A percentile compares a stretch with the other conserved stretches of the same genome.
phyloP scores from a whole-genome alignment of 2,113 vertebrate species.

The Lampris incognitus region DNA sequence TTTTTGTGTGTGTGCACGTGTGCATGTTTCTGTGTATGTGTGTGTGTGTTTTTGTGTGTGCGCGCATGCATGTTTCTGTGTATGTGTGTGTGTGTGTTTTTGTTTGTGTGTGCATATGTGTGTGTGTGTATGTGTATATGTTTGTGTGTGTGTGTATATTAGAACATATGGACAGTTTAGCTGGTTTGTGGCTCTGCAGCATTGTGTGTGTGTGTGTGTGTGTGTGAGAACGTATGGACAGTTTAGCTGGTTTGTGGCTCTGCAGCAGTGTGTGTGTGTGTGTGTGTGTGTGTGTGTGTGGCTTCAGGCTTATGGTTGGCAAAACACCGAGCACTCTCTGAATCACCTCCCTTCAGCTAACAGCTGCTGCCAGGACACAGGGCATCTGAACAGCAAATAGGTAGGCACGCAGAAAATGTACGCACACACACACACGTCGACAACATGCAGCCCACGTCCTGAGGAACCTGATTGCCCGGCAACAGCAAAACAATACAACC shows the following conservation, averaged over 20 bases:
- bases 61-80: too few species aligned
- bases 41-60: background rate
- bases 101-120: too few species aligned
- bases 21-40: too few species aligned
- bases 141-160: too few species aligned
- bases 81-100: too few species aligned
- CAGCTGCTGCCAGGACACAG: background rate
- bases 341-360: conserved; percentile 25
- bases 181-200: background rate
- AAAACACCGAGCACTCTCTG: conserved; percentile 19
- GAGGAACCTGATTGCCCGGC: conserved; percentile 14
- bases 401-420: background rate
- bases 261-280: background rate
- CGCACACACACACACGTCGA: conserved; percentile 12
- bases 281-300: background rate
- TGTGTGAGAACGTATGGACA: background rate
- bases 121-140: too few species aligned
- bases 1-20: too few species aligned
- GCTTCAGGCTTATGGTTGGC: conserved; percentile 9
- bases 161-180: background rate
- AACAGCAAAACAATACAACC: conserved; percentile 11
- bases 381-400: background rate
- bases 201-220: too few species aligned
- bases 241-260: background rate
- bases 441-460: conserved; percentile 4